Base-by-base conservation (phyloP, 2,888 invertebrate species). In the Physocephala rufipes region DNA sequence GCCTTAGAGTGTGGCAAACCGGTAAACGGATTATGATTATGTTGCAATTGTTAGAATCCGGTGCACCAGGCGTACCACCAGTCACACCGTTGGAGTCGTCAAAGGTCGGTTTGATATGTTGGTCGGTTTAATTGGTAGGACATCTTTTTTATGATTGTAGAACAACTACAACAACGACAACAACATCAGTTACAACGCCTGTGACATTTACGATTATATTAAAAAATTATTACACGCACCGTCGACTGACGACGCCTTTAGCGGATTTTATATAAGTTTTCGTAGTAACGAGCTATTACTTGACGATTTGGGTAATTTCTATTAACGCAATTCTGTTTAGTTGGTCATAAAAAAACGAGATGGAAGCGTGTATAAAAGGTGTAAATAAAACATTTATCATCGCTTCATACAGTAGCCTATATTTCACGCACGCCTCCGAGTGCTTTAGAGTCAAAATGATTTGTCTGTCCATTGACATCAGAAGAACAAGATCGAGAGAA, bases 1-100 rank as follows among this genome's bases (percentile, higher is more conserved):
- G 82, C 83, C 82, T 80, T 77, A 80, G 80, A 82, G 82, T 82
- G 82, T 82, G 82, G 81, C 82, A 82, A 82, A 82, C 82, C 81
- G 78, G 82, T 82, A 79, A n/a, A n/a, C 16, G 5, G 49, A n/a
- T 26, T 2, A 24, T 55, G 49, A n/a, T 26, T 2, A 24, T 55
- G 21, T 1, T n/a, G n/a, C 53, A 58, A 36, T 36, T 36, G 36
- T 15, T n/a, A n/a, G n/a, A n/a, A n/a, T n/a, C n/a, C n/a, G n/a
- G 28, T 12, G 28, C 26, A 24, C 16, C 24, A 2, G 19, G 53
- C 21, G 24, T 49, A 19, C 24, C 53, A 53, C 21, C 26, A 58
- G 58, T 28, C 26, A 28, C 24, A 58, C 15, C 26, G 13, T 26
- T 15, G 15, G 58, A 24, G 21, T 26, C 16, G 15, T 2, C 58